phyloP scores from a whole-genome alignment of 1,140 invertebrate species.

The Episyrphus balteatus region DNA sequence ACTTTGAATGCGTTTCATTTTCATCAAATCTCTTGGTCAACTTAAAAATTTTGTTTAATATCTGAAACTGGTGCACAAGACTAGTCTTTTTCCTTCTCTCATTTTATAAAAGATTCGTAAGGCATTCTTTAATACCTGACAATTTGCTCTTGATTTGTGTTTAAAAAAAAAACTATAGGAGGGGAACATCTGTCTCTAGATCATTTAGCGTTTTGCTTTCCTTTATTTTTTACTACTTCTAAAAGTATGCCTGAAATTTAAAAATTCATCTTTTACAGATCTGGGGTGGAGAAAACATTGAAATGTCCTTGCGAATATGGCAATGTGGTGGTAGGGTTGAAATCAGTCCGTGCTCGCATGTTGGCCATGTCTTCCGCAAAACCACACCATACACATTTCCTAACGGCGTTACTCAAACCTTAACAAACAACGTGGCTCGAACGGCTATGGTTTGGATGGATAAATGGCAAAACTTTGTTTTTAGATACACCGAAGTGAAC shows the following conservation, averaged over 20 bases:
- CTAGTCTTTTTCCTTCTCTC: too few relatives aligned
- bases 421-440: conserved; percentile 80
- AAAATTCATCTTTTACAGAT: conserved; percentile 38
- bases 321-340: conserved; percentile 93
- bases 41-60: too few relatives aligned
- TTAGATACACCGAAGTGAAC: conserved; percentile 39
- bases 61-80: too few relatives aligned
- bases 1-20: too few relatives aligned
- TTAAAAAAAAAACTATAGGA: too few relatives aligned
- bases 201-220: too few relatives aligned
- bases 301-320: conserved; percentile 91
- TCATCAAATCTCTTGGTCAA: too few relatives aligned
- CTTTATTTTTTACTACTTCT: background rate
- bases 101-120: too few relatives aligned
- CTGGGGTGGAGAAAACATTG: conserved; percentile 95
- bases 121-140: too few relatives aligned
- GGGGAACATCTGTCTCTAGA: too few relatives aligned
- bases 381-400: conserved; percentile 87
- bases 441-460: conserved; percentile 92
- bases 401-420: conserved; percentile 66
- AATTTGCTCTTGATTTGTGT: too few relatives aligned
- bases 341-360: conserved; percentile 91
- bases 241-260: too few relatives aligned
- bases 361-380: conserved; percentile 95
- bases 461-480: conserved; percentile 85